A percentile compares a stretch with the other conserved stretches of the same genome.
phyloP scores from a whole-genome alignment of 2,113 vertebrate species.

The Ranitomeya variabilis region DNA sequence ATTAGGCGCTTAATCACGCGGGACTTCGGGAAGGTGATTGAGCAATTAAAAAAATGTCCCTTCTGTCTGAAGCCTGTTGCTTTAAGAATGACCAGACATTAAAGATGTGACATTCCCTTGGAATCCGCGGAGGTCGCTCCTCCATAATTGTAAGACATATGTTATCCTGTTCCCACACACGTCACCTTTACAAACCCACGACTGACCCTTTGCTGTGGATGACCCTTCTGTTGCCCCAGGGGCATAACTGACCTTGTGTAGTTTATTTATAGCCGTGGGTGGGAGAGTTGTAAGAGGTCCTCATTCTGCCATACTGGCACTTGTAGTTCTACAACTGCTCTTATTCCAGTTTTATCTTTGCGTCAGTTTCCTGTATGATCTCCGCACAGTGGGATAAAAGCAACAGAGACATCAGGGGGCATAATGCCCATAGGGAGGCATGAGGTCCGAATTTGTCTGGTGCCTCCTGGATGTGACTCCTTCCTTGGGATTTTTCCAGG shows the following conservation, averaged over 20 bases:
- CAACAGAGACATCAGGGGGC: not conserved
- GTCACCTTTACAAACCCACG: not conserved
- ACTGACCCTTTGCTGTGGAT: not conserved
- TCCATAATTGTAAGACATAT: not conserved
- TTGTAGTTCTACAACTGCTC: not conserved
- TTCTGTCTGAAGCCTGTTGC: not conserved
- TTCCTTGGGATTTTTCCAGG: not conserved
- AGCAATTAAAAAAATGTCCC: not conserved
- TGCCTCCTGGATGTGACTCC: not conserved
- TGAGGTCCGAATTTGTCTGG: no score
- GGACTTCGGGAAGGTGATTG: not conserved
- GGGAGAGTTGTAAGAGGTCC: not conserved
- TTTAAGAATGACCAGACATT: not conserved
- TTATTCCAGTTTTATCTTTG: not conserved
- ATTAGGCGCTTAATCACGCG: not conserved
- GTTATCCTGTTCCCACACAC: conserved; percentile 1
- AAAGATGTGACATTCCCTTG: not conserved
- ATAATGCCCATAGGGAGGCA: no score
- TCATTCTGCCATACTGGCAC: not conserved
- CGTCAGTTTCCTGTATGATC: not conserved
- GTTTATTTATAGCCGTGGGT: conserved; percentile 4
- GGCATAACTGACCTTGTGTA: conserved; percentile 1
- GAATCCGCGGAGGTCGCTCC: not conserved
- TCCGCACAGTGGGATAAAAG: not conserved
- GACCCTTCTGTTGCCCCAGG: not conserved